Conservation (phyloP, 1,140 invertebrate genomes). For the Cydia amplana region DNA sequence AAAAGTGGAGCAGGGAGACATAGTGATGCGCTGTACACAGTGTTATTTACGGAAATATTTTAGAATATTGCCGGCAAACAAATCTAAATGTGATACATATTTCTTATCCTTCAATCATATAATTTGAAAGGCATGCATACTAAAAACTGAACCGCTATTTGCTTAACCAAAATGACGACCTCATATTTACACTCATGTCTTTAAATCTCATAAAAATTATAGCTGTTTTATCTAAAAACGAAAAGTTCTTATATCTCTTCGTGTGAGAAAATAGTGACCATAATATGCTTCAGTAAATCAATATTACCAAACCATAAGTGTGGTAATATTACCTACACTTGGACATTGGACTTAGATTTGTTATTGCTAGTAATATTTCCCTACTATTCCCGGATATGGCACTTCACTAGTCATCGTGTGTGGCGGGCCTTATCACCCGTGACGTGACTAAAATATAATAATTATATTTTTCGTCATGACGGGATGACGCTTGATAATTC, state of each 20-base stretch:
- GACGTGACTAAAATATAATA: slow-evolving; percentile 17
- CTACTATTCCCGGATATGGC: background rate
- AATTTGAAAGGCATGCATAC: background rate
- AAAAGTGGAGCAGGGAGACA: background rate
- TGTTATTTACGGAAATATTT: background rate
- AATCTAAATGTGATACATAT: background rate
- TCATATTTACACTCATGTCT: too few relatives aligned
- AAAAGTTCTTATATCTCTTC: too few relatives aligned
- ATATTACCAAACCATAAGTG: too few relatives aligned
- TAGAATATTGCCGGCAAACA: too few relatives aligned
- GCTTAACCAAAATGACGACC: background rate
- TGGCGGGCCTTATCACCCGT: slow-evolving; percentile 9
- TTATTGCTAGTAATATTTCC: background rate
- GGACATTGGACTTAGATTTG: too few relatives aligned
- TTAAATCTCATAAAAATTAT: too few relatives aligned
- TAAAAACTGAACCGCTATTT: background rate
- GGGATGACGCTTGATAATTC: background rate
- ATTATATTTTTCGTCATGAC: slow-evolving; percentile 19
- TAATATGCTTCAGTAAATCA: too few relatives aligned
- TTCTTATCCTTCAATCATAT: background rate
- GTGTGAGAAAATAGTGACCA: too few relatives aligned
- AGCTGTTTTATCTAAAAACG: too few relatives aligned
- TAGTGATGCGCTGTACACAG: background rate
- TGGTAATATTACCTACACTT: too few relatives aligned
- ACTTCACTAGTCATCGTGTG: background rate